Evolutionary conservation across 2,113 vertebrate genomes (phyloP).

Genomic region (Cepphus grylle): DNA sequence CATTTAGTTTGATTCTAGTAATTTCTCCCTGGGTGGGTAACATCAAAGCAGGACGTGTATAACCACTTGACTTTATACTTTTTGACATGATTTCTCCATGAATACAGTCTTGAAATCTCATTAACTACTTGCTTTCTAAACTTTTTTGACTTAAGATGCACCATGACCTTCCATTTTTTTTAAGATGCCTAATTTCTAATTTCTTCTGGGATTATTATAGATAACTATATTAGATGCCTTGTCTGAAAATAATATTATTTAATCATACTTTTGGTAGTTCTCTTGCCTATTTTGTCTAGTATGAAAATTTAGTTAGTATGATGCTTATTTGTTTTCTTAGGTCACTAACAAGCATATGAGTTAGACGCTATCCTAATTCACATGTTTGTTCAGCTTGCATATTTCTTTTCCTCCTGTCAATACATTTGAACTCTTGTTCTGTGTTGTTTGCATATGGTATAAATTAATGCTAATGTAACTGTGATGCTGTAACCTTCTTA

Average conservation of each 20-base stretch:
- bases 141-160: background rate
- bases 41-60: background rate
- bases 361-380: background rate
- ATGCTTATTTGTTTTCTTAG: background rate
- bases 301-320: background rate
- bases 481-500: background rate
- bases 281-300: background rate
- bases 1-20: background rate
- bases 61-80: background rate
- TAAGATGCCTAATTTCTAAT: background rate
- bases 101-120: background rate
- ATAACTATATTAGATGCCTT: background rate
- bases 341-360: background rate
- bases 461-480: background rate
- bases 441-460: background rate
- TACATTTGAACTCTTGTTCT: background rate
- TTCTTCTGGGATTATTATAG: background rate
- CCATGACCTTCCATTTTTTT: background rate
- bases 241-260: background rate
- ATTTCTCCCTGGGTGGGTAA: background rate
- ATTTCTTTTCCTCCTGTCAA: background rate
- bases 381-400: background rate
- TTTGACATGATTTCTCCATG: background rate
- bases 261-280: background rate
- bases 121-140: background rate